Evolutionary conservation across 1,140 invertebrate species (phyloP), one percentile per base, ranked within the genome.

Genomic region (Dendroctonus ponderosae): DNA sequence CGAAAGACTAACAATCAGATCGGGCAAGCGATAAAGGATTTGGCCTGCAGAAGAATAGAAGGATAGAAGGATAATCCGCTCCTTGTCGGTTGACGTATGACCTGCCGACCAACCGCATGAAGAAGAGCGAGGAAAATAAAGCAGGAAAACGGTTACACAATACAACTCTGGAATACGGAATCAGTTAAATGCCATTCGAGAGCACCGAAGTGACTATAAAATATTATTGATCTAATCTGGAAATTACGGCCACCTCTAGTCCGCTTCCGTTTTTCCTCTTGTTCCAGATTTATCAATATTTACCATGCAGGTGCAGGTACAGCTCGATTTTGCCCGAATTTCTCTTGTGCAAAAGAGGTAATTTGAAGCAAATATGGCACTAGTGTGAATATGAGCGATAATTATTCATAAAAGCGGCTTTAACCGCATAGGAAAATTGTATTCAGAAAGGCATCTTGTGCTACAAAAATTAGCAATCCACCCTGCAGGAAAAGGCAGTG

Each of bases 1-100:
- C 72, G 72, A 74, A 76, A 76, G 71, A 75, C 72, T 70, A 66
- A 73, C 72, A 75, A 77, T 77, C 74, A 72, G 72, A 71, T 70
- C 69, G 62, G 58, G 67, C 56, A 61, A 63, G 69, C 66, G 73
- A 73, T 73, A 72, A 71, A 72, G 73, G 70, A 71, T 69, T 65
- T 65, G 26, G 48, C 62, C 40, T 46, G 52, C 46, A 56, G 54
- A 14, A 53, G 61, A 67, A 70, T 50, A n/a, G n/a, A n/a, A n/a
- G n/a, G n/a, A n/a, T n/a, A n/a, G n/a, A 70, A 63, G 66, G 65
- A 70, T 46, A 57, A 44, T 51, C 9, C 59, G 48, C 60, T 59
- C 56, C 52, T 63, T 68, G 51, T 70, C 65, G 12, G 63, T 67
- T 75, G 71, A 75, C 66, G 69, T 74, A 75, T 75, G 71, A 51